Conservation (phyloP, 2,113 vertebrate species). For the Lophotis ruficrista region DNA sequence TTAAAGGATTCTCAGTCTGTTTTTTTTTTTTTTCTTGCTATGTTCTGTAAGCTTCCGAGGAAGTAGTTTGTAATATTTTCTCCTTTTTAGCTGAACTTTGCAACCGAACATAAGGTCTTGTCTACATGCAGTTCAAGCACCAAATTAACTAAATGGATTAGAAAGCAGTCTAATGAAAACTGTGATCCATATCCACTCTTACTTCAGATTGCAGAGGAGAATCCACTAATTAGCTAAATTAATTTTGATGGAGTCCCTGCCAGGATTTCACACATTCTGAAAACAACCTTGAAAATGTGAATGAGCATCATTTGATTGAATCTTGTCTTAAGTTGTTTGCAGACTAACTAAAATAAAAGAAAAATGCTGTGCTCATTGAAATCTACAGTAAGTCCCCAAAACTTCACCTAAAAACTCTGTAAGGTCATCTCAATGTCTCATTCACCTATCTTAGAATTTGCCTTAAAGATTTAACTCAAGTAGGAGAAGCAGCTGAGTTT, state of each 20-base stretch:
- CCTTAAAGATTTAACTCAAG: not conserved
- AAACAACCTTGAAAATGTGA: not conserved
- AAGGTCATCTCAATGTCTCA: not conserved
- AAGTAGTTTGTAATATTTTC: not conserved
- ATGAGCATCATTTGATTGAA: not conserved
- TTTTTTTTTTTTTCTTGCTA: not conserved
- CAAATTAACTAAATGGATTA: constrained; percentile 8
- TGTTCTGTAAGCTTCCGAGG: not conserved
- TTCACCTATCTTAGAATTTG: not conserved
- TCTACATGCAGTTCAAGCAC: not conserved
- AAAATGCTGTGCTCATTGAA: not conserved
- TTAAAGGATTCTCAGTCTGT: not conserved
- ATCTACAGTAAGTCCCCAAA: not conserved
- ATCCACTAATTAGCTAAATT: not conserved
- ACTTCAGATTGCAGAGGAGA: not conserved
- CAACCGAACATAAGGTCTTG: not conserved
- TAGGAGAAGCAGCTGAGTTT: not conserved
- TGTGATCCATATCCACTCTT: not conserved
- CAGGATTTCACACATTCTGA: not conserved
- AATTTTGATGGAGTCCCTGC: not conserved
- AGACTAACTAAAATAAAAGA: not conserved
- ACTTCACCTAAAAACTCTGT: not conserved
- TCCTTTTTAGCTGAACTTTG: not conserved
- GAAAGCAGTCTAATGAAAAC: not conserved
- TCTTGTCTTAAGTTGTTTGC: not conserved